A percentile compares a stretch with the other conserved stretches of the same genome.
Evolutionary conservation across 2,797 vertebrate species (phyloP).

Genomic region (Protosalanx chinensis): DNA sequence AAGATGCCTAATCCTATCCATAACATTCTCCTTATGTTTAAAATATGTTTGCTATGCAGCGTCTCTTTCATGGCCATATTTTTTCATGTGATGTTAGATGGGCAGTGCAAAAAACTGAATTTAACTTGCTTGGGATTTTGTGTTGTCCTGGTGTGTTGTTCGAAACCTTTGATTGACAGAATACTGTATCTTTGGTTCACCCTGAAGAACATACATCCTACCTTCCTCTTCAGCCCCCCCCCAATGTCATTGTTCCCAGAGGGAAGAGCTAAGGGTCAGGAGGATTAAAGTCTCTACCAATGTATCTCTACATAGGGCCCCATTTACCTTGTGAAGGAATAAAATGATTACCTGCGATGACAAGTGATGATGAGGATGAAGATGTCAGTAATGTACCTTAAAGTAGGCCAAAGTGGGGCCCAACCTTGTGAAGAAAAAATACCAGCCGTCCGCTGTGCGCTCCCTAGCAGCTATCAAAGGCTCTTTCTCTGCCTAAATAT

Average conservation of each 20-base stretch:
- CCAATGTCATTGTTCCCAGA: too few species aligned
- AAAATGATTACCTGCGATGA: constrained; percentile 67
- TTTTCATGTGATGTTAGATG: not conserved
- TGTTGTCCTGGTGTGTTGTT: not conserved
- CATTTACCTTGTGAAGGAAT: constrained; percentile 52
- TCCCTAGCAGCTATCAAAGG: constrained; percentile 53
- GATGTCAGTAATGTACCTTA: constrained; percentile 47
- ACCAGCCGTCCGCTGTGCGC: constrained; percentile 30
- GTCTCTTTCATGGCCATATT: not conserved
- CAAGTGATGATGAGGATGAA: constrained; percentile 57
- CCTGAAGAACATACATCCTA: too few species aligned
- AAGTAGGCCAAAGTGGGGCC: constrained; percentile 29
- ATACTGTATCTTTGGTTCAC: too few species aligned
- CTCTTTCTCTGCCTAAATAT: constrained; percentile 66
- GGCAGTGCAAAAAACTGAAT: not conserved
- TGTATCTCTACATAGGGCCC: constrained; percentile 39
- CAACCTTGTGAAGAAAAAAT: constrained; percentile 27
- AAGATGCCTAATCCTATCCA: constrained; percentile 23
- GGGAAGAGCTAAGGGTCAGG: not conserved
- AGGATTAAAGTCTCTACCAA: constrained; percentile 31
- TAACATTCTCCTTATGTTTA: constrained; percentile 7
- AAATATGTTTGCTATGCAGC: constrained; percentile 21
- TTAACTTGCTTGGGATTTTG: constrained; percentile 5
- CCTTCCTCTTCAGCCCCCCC: not conserved
- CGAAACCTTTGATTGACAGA: not conserved